Base-by-base conservation (phyloP, 2,888 invertebrate genomes). In the Phymatocera aterrima region DNA sequence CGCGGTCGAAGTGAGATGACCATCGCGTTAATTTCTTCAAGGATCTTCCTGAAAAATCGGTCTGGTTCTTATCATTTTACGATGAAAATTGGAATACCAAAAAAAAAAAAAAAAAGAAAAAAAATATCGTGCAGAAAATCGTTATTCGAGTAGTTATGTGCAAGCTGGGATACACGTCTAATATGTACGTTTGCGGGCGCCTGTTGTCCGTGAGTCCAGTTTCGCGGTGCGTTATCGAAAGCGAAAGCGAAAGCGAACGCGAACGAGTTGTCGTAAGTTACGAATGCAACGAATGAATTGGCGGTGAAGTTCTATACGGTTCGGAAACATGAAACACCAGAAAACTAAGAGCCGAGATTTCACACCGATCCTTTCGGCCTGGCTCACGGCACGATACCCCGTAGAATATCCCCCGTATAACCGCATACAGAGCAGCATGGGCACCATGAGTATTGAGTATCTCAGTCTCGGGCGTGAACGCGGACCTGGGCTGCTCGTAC, bases 391-490 rank as follows among this genome's bases (percentile, higher is more conserved):
- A 28, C 72, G 57, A 37, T 54, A 24, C 34, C 31, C 18, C 43
- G 57, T 75, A 3, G 57, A 75, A 75, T 57, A 75, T 57, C 37
- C 57, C 40, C 43, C 37, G 57, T 37, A 37, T 37, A 64, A 64
- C 61, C 21, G 24, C 28, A 46, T 68, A 24, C 24, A 28, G 64
- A 64, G 8, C 46, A 43, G 68, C 28, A 46, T n/a, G 70, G 31
- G 28, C 48, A 48, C 12, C 48, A 72, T 34, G 48, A 51, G 72
- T 72, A 34, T 48, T 72, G 72, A 31, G 72, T 51, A 51, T 54
- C 72, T 24, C 21, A 15, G 72, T 40, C 75, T 75, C 75, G 75
- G 75, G 75, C 75, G 75, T 75, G 75, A 75, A 60, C 75, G 75
- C 75, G 57, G 57, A 57, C 46, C 72, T 24, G 34, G 68, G 21